Percentiles rank a stretch among this genome's conserved stretches.
phyloP scores from a whole-genome alignment of 1,140 invertebrate genomes.

The Drosophila novamexicana region DNA sequence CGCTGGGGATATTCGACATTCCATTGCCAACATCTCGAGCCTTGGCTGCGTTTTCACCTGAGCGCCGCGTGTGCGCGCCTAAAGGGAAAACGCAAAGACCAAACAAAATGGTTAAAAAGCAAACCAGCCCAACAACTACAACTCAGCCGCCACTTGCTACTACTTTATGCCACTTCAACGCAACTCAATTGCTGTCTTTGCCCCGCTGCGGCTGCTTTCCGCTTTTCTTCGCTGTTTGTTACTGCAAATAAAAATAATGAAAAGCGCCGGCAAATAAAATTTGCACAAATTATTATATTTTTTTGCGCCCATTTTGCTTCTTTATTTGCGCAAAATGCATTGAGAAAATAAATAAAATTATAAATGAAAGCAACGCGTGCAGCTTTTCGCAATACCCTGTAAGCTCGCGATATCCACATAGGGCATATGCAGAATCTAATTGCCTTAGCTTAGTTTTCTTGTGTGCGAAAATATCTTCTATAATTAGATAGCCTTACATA shows the following conservation, averaged over 20 bases:
- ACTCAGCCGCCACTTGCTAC: constrained; percentile 70
- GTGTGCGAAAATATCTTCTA: too few relatives aligned
- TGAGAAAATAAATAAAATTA: constrained; percentile 81
- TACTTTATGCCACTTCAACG: constrained; percentile 82
- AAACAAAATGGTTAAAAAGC: constrained; percentile 82
- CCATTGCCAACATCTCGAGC: constrained; percentile 35
- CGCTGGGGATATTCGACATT: constrained; percentile 26
- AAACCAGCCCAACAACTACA: constrained; percentile 57
- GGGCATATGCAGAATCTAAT: too few relatives aligned
- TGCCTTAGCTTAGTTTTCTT: too few relatives aligned
- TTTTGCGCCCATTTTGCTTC: constrained; percentile 56
- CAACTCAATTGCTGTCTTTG: constrained; percentile 82
- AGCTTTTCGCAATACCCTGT: constrained; percentile 34
- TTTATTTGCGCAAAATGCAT: constrained; percentile 76
- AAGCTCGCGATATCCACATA: background rate
- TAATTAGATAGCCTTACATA: too few relatives aligned
- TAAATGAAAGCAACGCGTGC: constrained; percentile 73
- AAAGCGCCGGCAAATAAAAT: constrained; percentile 82
- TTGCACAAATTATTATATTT: constrained; percentile 77
- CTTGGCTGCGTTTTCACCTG: constrained; percentile 35
- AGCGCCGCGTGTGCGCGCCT: constrained; percentile 22
- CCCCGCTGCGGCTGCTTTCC: constrained; percentile 40
- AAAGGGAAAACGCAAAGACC: constrained; percentile 57
- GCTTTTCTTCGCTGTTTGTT: constrained; percentile 40
- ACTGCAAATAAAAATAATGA: constrained; percentile 70